These are phyloP conservation scores for Acrossocheilus fasciatus DNA, from an alignment of 2,797 vertebrate species.

Conservation along the genomic window DNA sequence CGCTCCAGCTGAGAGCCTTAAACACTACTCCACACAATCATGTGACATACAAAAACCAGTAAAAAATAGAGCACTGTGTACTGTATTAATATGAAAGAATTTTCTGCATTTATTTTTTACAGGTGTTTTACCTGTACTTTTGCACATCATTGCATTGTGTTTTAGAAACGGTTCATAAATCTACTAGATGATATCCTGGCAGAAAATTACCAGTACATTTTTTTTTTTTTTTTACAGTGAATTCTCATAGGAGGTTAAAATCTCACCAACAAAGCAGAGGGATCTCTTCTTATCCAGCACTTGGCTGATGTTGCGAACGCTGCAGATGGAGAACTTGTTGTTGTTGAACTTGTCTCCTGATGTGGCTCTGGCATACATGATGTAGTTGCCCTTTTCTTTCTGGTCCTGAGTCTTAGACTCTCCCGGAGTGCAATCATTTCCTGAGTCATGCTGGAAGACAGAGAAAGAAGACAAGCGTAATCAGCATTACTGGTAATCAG, in stretches of 20 bases:
- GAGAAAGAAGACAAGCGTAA: not conserved
- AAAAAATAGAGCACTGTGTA: not conserved
- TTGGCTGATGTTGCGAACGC: slow-evolving; percentile 92
- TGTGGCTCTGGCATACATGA: slow-evolving; percentile 98
- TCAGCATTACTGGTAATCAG: not conserved
- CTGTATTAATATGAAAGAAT: not conserved
- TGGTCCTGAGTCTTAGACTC: slow-evolving; percentile 86
- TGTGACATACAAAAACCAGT: not conserved
- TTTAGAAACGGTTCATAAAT: not conserved
- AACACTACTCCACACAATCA: not conserved
- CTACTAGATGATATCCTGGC: not conserved
- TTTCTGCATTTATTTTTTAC: not conserved
- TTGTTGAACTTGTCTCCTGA: slow-evolving; percentile 97
- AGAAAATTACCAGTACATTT: not conserved
- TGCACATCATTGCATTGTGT: not conserved
- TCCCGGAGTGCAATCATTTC: slow-evolving; percentile 93
- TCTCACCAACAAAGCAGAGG: slow-evolving; percentile 92
- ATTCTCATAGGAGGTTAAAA: not conserved
- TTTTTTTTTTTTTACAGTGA: not conserved
- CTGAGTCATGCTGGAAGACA: slow-evolving; percentile 91
- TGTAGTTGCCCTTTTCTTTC: slow-evolving; percentile 95
- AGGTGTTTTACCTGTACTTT: not conserved
- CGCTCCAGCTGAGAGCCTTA: not conserved
- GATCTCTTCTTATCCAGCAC: slow-evolving; percentile 91
- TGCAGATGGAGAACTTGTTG: slow-evolving; percentile 96